Base-by-base conservation (phyloP, 2,113 vertebrate genomes). In the Macroglossus sobrinus region DNA sequence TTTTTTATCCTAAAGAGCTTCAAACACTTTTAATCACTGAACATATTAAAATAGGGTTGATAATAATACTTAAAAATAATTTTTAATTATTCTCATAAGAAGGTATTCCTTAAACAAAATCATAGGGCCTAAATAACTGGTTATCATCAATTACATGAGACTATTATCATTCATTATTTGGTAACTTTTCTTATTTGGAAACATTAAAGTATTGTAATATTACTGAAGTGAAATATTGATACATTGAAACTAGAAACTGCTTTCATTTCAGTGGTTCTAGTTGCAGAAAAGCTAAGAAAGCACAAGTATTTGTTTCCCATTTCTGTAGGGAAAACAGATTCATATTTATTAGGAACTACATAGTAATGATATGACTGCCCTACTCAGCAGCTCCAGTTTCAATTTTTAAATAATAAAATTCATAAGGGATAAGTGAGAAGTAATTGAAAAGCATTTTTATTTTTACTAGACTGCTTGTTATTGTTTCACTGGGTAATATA, bases 1-100 rank as follows among this genome's bases (percentile, higher is more conserved):
- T 98, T 98, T 98, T 98, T 98, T 98, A 93, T 98, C 78, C 97
- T 97, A 97, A 98, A 98, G 98, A 98, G 98, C 98, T 98, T 98
- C 97, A 99, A 98, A 99, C 98, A 98, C 91, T 99, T 99, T 98
- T 98, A 98, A 98, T 99, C 98, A 98, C 98, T 97, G 98, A 99
- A 98, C 98, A 98, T 98, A 98, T 98, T 99, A 98, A 98, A 97
- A 98, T 97, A 97, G 97, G 97, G 90, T 94, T 93, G 97, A 97
- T 98, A 92, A 91, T 98, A 96, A 97, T 98, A 99, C 99, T 98
- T 53, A 16, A 98, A 98, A 98, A 99, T 98, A 53, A 64, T 96
- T 98, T 98, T 98, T 97, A 98, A 96, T 96, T 98, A 95, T 98
- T 98, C 76, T 97, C 63, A 81, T 96, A 89, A 97, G 93, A 97